phyloP scores from a whole-genome alignment of 1,140 invertebrate genomes.

The Pemphigus obesinymphae region DNA sequence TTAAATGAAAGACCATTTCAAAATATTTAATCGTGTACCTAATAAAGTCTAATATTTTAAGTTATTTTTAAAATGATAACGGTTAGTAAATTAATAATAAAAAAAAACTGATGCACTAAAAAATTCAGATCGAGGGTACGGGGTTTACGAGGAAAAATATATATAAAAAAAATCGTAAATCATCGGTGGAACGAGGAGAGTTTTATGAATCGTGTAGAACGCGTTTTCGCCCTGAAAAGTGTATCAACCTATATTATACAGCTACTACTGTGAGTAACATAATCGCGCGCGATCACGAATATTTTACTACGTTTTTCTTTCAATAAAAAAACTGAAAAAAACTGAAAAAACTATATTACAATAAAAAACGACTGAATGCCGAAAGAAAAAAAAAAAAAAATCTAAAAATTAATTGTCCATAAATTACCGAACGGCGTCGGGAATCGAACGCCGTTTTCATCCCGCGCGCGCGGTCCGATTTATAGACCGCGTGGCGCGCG shows the following conservation, averaged over 20 bases:
- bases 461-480: neutral
- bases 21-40: too few species aligned
- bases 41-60: too few species aligned
- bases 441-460: constrained; percentile 14
- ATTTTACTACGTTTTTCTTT: neutral
- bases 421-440: neutral
- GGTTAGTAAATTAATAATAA: neutral
- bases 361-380: constrained; percentile 4
- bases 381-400: neutral
- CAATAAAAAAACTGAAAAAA: neutral
- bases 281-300: neutral
- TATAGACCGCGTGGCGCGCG: neutral
- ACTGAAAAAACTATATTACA: neutral
- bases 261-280: too few species aligned
- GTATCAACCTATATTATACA: too few species aligned
- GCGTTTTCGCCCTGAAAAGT: constrained; percentile 18
- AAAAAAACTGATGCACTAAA: neutral
- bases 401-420: constrained; percentile 5
- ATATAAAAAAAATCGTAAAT: constrained; percentile 11
- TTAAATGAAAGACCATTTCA: too few species aligned
- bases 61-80: constrained; percentile 10
- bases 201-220: neutral
- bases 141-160: too few species aligned
- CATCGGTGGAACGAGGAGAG: neutral
- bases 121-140: too few species aligned